phyloP scores from a whole-genome alignment of 2,888 invertebrate genomes.

The Rhagonycha lutea region DNA sequence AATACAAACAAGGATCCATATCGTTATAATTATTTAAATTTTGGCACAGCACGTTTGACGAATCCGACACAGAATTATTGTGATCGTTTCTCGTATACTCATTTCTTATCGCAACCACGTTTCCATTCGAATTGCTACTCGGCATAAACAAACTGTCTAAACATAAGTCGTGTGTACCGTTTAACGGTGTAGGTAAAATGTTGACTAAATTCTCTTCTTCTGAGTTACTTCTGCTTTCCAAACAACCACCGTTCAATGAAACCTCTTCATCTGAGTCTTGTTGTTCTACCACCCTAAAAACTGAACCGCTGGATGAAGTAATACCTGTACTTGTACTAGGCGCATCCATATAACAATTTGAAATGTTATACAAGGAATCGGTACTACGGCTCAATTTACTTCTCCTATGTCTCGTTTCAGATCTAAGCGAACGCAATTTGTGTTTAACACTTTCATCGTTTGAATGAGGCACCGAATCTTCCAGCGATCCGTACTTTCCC shows the following conservation, averaged over 20 bases:
- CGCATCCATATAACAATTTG: constrained; percentile 60
- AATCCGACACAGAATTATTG: constrained; percentile 10
- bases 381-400: constrained; percentile 33
- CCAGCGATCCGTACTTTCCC: constrained; percentile 10
- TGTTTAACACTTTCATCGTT: neutral
- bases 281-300: constrained; percentile 56
- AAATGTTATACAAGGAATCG: constrained; percentile 41
- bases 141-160: constrained; percentile 48
- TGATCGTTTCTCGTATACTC: constrained; percentile 7
- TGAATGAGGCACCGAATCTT: neutral
- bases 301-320: constrained; percentile 44
- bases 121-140: constrained; percentile 21
- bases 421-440: neutral
- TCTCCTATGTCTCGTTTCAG: constrained; percentile 16
- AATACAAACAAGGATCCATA: neutral
- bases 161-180: constrained; percentile 58
- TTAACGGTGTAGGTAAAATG: constrained; percentile 64
- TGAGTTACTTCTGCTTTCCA: constrained; percentile 33
- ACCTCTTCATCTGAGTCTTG: constrained; percentile 66
- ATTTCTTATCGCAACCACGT: constrained; percentile 22
- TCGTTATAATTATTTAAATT: neutral
- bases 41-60: constrained; percentile 4
- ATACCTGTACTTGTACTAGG: constrained; percentile 71
- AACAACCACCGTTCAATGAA: constrained; percentile 33
- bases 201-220: constrained; percentile 57